Base-by-base conservation (phyloP, 2,113 vertebrate genomes). In the Cranoglanis bouderius region DNA sequence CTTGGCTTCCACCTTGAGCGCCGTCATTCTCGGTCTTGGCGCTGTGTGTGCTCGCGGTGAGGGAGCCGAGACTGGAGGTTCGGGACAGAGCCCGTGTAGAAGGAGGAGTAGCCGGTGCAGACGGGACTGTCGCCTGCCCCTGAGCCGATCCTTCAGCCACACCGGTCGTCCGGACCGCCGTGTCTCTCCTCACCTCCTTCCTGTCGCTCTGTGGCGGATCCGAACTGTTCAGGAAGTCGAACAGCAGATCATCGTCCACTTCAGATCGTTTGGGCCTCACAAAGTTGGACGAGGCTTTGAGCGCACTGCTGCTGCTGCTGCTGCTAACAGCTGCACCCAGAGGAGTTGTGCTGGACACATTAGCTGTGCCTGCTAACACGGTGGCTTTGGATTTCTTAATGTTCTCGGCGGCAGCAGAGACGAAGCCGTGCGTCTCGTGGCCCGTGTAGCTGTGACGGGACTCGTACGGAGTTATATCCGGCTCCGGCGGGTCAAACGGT, bases 221-320 rank as follows among this genome's bases (percentile, higher is more conserved):
- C 0, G 98, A 97, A 92, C 98, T 99, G 92, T 99, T 99, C 85
- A 99, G 96, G 95, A 99, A 99, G 94, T 99, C 97, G 95, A 99
- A 99, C 0, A 99, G 96, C 90, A 97, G 94, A 88, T 99, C 98
- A 78, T 99, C 98, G n/a, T 98, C 95, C 84, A 98, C 96, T 88
- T 99, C 97, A 6, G 96, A 95, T 89, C 97, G 99, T 94, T 95
- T 98, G 85, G 95, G 97, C 93, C 97, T 96, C 86, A 99, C 97
- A 91, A 99, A 99, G 89, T 96, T 95, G 7, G 96, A 96, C 0
- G 97, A 95, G 70, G 94, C 90, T 93, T 96, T 97, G 77, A 94
- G 61, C 26, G 93, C 84, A 83, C 93, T 93, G 8, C 90, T 18
- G 9, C 91, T 21, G 7, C 63, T 57, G 43, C 67, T 21, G 16